Evolutionary conservation across 2,113 vertebrate genomes (phyloP), one percentile per base, ranked within the genome.

Genomic region (Centropus unirufus): DNA sequence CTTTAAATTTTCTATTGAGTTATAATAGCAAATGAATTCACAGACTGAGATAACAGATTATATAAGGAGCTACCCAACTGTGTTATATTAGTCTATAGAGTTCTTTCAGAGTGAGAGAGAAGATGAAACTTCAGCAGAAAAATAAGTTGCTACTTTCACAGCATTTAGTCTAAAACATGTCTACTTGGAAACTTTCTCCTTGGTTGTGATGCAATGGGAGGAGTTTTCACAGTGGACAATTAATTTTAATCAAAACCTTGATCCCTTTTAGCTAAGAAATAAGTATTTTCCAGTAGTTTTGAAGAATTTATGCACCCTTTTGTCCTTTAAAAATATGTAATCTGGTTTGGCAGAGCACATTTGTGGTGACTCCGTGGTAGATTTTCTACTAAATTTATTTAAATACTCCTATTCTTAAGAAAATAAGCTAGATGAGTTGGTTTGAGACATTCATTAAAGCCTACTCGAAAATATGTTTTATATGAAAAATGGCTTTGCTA

Each of bases 391-490:
- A 77, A 86, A 68, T 83, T 46, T 86, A 69, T 74, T 91, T 55
- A 91, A 97, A 95, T 83, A 34, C 39, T 90, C 52, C 72, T 80
- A 68, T 95, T 83, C 69, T 92, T 88, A 90, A 96, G 79, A 94
- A 97, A 96, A 96, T 94, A 95, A 96, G 93, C 39, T 83, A 66
- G 84, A 96, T 95, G 92, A 97, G 76, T 95, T 96, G 88, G 87
- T 96, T 69, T 63, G 95, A 97, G 97, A 95, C 93, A 97, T 96
- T 98, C 95, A 98, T 97, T 97, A 97, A 95, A 96, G 72, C 70
- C 68, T 94, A 77, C 69, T 92, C 83, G 81, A 93, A 96, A 93
- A 81, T 17, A 81, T 61, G 74, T 89, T 97, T 97, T 94, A 69
- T 96, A 94, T 93, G 87, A 95, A 96, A 97, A 97, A 96, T 97